A percentile compares a stretch with the other conserved stretches of the same genome.
phyloP scores from a whole-genome alignment of 2,113 vertebrate species.

The Podilymbus podiceps region DNA sequence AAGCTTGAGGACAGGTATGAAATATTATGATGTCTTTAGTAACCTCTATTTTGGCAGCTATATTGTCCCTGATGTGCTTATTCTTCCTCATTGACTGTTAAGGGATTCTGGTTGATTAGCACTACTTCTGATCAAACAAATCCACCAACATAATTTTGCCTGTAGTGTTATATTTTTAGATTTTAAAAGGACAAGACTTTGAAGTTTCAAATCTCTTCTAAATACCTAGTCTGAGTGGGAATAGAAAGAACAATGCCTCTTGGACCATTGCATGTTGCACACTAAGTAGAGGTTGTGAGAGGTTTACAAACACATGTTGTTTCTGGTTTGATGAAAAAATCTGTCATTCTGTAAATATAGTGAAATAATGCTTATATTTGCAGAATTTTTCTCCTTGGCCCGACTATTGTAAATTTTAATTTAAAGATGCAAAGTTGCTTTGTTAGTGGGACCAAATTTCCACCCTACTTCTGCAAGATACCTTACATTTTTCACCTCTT shows the following conservation, averaged over 20 bases:
- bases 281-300: not conserved
- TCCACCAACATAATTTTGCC: not conserved
- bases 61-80: not conserved
- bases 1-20: not conserved
- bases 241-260: not conserved
- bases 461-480: not conserved
- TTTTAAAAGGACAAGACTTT: not conserved
- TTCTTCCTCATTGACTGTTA: not conserved
- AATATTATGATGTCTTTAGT: not conserved
- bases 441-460: not conserved
- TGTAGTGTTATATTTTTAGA: not conserved
- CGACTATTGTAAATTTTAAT: not conserved
- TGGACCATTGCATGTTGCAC: not conserved
- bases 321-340: not conserved
- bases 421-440: not conserved
- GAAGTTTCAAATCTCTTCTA: not conserved
- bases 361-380: not conserved
- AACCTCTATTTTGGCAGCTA: not conserved
- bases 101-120: not conserved
- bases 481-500: not conserved
- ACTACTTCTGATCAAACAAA: constrained; percentile 9
- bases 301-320: not conserved
- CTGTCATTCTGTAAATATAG: not conserved
- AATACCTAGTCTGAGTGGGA: not conserved
- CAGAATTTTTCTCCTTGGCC: not conserved